Evolutionary conservation across 2,113 vertebrate genomes (phyloP), one percentile per base, ranked within the genome.

Genomic region (Peucedramus taeniatus): DNA sequence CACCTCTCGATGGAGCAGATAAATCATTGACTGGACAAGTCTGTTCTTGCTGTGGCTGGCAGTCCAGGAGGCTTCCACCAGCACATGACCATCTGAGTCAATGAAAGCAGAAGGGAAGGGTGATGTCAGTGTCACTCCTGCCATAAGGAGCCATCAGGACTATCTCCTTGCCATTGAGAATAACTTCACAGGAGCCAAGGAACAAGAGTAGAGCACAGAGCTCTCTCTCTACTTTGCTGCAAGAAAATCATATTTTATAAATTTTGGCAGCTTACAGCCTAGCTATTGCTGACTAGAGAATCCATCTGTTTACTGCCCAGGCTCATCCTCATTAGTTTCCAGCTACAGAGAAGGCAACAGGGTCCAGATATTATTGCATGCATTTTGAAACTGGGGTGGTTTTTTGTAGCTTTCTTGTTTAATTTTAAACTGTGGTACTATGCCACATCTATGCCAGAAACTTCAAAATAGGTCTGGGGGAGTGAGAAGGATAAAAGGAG

Each of bases 91-190:
- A 11, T 21, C 44, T 74, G 10, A 45, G 39, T 18, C 17, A 27
- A 18, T 4, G 13, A 49, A 5, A 49, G 21, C 23, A 54, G 63
- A 45, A 66, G 24, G 22, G 16, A 71, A 12, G 39, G 37, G 40
- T 20, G 20, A 26, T 33, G 40, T 9, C 45, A 42, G 44, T 27
- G 11, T 69, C 60, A 24, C 9, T 60, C 22, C 64, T 77, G 49
- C 45, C 37, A 14, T 15, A 24, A 57, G 30, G n/a, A 65, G 16
- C 2, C 0, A 0, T 16, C 27, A 66, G 45, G n/a, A 63, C 14
- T 11, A 42, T 9, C 22, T 33, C 6, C 20, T 39, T 51, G n/a
- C 6, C 0, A 0, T 9, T 31, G 30, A 40, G 21, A 39, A 24
- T 16, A 68, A 22, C 10, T 59, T 23, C 17, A 44, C 11, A 40